Percentiles rank a stretch among this genome's conserved stretches.
Evolutionary conservation across 2,888 invertebrate genomes (phyloP).

Genomic region (Dastarcus helophoroides): DNA sequence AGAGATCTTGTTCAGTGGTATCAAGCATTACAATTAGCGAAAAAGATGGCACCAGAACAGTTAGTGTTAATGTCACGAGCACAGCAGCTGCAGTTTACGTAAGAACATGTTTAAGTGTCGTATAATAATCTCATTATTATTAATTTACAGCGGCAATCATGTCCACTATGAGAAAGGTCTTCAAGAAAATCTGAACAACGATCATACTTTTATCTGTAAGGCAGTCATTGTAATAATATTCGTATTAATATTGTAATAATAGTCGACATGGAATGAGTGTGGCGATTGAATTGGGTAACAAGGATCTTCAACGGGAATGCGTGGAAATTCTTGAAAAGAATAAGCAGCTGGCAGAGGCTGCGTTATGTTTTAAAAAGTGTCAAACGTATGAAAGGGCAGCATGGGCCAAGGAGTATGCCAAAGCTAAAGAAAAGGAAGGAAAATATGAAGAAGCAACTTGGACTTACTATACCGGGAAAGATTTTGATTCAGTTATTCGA

Average conservation of each 20-base stretch:
- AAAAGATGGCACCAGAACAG: slow-evolving; percentile 68
- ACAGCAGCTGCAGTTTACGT: slow-evolving; percentile 90
- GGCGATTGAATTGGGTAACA: slow-evolving; percentile 50
- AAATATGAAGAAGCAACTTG: slow-evolving; percentile 81
- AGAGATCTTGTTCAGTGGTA: slow-evolving; percentile 93
- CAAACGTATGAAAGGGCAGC: slow-evolving; percentile 88
- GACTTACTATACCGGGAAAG: slow-evolving; percentile 81
- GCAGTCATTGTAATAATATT: slow-evolving; percentile 87
- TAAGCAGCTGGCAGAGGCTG: slow-evolving; percentile 88
- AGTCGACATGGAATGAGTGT: slow-evolving; percentile 73
- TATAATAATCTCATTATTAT: slow-evolving; percentile 2
- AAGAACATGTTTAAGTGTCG: no score
- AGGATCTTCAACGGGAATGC: slow-evolving; percentile 73
- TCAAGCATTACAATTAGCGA: slow-evolving; percentile 76
- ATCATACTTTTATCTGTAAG: slow-evolving; percentile 69
- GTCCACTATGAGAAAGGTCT: slow-evolving; percentile 83
- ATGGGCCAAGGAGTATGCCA: slow-evolving; percentile 94
- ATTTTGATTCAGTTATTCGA: slow-evolving; percentile 86
- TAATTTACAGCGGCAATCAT: slow-evolving; percentile 64
- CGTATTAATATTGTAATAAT: slow-evolving; percentile 85
- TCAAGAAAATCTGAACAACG: slow-evolving; percentile 43
- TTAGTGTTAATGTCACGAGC: slow-evolving; percentile 83
- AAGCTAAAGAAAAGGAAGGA: slow-evolving; percentile 84
- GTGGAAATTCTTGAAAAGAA: slow-evolving; percentile 84
- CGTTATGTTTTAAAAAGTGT: slow-evolving; percentile 81